Conservation (phyloP, 2,888 invertebrate genomes). For the Rosalia funebris region DNA sequence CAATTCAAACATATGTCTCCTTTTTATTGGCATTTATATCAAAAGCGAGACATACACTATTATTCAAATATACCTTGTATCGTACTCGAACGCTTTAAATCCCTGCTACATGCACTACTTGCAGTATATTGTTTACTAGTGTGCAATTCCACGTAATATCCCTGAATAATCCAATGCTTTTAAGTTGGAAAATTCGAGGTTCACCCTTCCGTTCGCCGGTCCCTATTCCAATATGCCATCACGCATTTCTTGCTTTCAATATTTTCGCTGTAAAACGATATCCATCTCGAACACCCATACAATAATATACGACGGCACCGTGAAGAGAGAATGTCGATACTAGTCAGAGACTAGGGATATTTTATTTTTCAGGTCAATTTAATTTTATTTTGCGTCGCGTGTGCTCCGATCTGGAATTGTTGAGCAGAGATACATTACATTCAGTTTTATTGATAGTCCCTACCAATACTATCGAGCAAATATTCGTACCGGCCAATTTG, state of each 20-base stretch:
- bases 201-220: constrained; percentile 12
- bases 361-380: constrained; percentile 34
- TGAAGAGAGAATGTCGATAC: constrained; percentile 18
- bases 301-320: constrained; percentile 23
- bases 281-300: constrained; percentile 36
- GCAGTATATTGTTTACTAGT: neutral
- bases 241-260: constrained; percentile 36
- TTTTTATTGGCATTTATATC: no score
- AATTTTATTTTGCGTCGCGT: constrained; percentile 19
- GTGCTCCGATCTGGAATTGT: constrained; percentile 3
- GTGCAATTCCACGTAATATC: neutral
- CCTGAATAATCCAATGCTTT: constrained; percentile 8
- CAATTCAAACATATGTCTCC: no score
- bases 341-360: constrained; percentile 21
- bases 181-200: constrained; percentile 18
- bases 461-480: no score
- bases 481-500: no score
- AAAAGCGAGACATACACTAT: no score
- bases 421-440: no score
- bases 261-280: constrained; percentile 40
- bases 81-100: no score
- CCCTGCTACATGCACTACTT: neutral
- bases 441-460: no score
- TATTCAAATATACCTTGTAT: no score
- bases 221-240: constrained; percentile 28